Conservation (phyloP, 2,888 invertebrate species). For the Trissolcus brochymenae region DNA sequence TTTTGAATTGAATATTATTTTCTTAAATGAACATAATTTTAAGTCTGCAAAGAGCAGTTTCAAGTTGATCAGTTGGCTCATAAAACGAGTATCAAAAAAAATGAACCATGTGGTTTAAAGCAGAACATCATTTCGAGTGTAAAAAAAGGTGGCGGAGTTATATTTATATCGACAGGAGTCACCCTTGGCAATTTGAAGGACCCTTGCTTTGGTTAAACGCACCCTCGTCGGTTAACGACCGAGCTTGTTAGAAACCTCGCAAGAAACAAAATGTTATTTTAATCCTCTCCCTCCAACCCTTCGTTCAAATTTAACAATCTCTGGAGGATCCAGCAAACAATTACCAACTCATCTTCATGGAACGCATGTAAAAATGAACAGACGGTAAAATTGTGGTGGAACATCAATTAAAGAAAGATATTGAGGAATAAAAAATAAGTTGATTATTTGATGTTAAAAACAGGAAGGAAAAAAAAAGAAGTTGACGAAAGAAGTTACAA, state of each 20-base stretch:
- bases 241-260: constrained; percentile 26
- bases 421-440: too few species aligned
- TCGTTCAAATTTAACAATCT: neutral
- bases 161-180: constrained; percentile 21
- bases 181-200: constrained; percentile 37
- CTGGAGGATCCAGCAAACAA: too few species aligned
- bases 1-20: too few species aligned
- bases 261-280: constrained; percentile 29
- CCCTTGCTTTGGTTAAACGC: constrained; percentile 34
- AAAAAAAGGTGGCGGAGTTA: constrained; percentile 5
- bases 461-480: too few species aligned
- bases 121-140: neutral
- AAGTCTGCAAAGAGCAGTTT: too few species aligned
- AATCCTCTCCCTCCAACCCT: neutral
- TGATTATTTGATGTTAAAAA: too few species aligned
- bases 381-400: too few species aligned
- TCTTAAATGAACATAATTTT: too few species aligned
- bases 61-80: too few species aligned
- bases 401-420: too few species aligned
- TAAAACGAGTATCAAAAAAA: neutral
- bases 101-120: neutral
- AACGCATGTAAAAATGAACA: too few species aligned
- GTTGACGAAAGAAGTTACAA: constrained; percentile 2
- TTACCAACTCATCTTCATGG: too few species aligned
- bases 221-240: constrained; percentile 33